phyloP scores from a whole-genome alignment of 2,888 invertebrate species.

The Clistopyga incitator region DNA sequence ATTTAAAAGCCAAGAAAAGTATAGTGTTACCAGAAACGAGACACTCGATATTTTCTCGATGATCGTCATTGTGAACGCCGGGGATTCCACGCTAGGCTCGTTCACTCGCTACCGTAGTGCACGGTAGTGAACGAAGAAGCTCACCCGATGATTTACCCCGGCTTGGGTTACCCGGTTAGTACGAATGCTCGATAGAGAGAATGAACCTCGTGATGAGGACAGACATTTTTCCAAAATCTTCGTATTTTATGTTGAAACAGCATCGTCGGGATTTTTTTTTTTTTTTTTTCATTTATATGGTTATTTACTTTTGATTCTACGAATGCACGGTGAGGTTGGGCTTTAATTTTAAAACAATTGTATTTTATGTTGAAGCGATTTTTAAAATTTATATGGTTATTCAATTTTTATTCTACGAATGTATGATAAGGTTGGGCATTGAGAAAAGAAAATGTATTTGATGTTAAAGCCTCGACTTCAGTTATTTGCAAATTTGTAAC shows the following conservation, averaged over 20 bases:
- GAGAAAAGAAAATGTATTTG: not conserved
- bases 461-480: not conserved
- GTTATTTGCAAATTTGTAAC: not conserved
- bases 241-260: not conserved
- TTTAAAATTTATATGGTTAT: not conserved
- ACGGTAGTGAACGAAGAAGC: constrained; percentile 62
- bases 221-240: not conserved
- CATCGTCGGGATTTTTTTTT: not conserved
- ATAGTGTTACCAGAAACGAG: constrained; percentile 79
- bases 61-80: constrained; percentile 80
- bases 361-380: not conserved
- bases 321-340: not conserved
- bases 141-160: constrained; percentile 77
- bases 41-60: constrained; percentile 83
- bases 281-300: no score
- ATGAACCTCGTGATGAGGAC: not conserved
- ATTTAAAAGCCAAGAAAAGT: constrained; percentile 82
- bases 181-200: constrained; percentile 56
- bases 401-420: not conserved
- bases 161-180: constrained; percentile 77
- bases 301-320: not conserved
- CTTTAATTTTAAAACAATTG: not conserved
- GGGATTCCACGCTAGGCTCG: constrained; percentile 43
- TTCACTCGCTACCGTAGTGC: constrained; percentile 70
- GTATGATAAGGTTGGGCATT: not conserved